Evolutionary conservation across 2,113 vertebrate species (phyloP).

Genomic region (Erinaceus europaeus): DNA sequence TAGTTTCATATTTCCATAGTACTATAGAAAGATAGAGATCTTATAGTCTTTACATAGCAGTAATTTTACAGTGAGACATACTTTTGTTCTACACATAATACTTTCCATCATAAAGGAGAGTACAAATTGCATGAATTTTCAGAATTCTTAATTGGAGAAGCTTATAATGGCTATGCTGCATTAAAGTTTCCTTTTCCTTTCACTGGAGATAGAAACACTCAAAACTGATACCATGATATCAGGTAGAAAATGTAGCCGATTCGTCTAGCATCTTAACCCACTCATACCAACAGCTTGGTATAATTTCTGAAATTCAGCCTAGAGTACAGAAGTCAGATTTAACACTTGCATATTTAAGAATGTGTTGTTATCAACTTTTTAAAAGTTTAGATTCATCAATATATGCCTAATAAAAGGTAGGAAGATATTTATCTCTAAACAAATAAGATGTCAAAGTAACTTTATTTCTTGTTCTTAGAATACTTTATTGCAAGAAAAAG

Average conservation of each 20-base stretch:
- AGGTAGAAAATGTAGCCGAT: background rate
- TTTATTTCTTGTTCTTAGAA: constrained; percentile 11
- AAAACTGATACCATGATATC: background rate
- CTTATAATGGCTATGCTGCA: background rate
- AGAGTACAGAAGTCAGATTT: background rate
- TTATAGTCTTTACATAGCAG: background rate
- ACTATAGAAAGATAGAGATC: constrained; percentile 6
- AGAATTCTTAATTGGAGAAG: constrained; percentile 26
- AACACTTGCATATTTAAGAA: background rate
- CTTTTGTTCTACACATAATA: background rate
- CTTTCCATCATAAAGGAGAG: background rate
- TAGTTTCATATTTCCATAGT: background rate
- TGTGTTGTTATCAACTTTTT: background rate
- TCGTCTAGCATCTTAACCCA: background rate
- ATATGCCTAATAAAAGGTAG: too few species aligned
- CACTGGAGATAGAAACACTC: background rate
- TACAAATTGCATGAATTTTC: background rate
- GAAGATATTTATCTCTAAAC: background rate
- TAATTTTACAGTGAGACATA: background rate
- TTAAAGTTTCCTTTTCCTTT: background rate
- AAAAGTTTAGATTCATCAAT: background rate
- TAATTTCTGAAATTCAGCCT: background rate
- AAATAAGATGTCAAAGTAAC: background rate
- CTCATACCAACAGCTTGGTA: background rate
- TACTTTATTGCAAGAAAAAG: background rate